phyloP scores from a whole-genome alignment of 2,113 vertebrate species.

The Macaca fascicularis region DNA sequence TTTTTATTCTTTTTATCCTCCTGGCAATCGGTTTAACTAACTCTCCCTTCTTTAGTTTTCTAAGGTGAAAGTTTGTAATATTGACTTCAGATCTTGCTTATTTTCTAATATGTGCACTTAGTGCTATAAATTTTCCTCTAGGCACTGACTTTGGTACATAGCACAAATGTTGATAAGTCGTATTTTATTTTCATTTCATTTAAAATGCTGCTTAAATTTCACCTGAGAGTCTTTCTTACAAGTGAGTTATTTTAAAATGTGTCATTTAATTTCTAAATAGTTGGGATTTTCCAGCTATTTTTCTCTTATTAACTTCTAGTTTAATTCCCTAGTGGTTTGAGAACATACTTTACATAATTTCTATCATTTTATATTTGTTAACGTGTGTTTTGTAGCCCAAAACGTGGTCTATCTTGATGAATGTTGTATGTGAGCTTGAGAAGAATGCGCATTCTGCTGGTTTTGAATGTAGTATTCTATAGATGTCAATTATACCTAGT shows the following conservation, averaged over 20 bases:
- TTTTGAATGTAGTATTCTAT: neutral
- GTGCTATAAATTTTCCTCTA: neutral
- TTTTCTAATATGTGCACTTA: neutral
- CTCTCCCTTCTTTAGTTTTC: neutral
- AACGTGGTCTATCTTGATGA: neutral
- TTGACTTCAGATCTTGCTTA: neutral
- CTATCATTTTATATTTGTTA: neutral
- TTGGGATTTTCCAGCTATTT: neutral
- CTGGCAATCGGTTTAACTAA: neutral
- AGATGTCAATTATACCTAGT: neutral
- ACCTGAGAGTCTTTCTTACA: neutral
- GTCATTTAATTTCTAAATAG: neutral
- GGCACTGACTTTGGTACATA: neutral
- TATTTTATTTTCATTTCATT: neutral
- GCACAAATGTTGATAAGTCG: neutral
- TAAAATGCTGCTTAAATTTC: neutral
- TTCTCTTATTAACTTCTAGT: neutral
- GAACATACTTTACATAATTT: neutral
- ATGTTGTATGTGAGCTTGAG: neutral
- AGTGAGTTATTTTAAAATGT: neutral
- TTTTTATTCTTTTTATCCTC: neutral
- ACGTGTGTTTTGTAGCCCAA: neutral
- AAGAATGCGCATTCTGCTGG: neutral
- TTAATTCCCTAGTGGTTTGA: neutral
- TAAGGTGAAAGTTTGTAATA: neutral